These are phyloP conservation scores for Mustela nigripes DNA, from an alignment of 2,113 vertebrate genomes.

Conservation along the genomic window DNA sequence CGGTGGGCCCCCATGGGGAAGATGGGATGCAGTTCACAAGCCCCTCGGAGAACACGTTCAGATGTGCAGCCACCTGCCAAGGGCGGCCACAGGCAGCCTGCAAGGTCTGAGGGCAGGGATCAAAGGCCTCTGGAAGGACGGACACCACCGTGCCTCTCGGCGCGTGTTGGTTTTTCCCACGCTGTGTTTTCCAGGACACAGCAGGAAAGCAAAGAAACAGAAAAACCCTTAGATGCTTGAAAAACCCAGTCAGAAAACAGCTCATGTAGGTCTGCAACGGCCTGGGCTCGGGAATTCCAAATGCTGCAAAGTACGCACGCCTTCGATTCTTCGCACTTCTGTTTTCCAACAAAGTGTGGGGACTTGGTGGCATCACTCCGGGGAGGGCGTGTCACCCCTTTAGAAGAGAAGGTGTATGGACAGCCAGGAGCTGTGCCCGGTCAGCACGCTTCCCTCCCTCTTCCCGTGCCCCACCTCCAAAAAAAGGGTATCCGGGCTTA, in stretches of 20 bases:
- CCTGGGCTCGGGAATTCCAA: not conserved
- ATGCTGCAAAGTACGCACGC: fast-evolving
- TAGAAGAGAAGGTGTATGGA: fast-evolving
- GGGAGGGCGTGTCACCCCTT: no score
- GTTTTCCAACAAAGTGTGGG: not conserved
- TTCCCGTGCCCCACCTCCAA: not conserved
- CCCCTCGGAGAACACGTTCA: not conserved
- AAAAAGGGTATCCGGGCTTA: fast-evolving
- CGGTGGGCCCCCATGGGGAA: fast-evolving
- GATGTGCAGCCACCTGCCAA: fast-evolving
- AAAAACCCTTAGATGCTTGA: not conserved
- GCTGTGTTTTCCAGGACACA: not conserved
- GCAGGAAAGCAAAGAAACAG: not conserved
- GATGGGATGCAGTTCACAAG: fast-evolving
- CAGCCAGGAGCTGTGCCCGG: no score
- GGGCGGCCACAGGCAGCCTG: fast-evolving
- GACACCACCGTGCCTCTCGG: not conserved
- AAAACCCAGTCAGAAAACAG: no score
- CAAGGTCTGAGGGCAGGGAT: not conserved
- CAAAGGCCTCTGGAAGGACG: fast-evolving
- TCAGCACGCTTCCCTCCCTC: no score
- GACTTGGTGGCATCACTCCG: fast-evolving
- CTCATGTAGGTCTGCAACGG: fast-evolving
- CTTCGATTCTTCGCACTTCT: not conserved
- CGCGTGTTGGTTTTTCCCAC: not conserved